Evolutionary conservation across 1,140 invertebrate genomes (phyloP).

Genomic region (Alviniconcha marisindica): DNA sequence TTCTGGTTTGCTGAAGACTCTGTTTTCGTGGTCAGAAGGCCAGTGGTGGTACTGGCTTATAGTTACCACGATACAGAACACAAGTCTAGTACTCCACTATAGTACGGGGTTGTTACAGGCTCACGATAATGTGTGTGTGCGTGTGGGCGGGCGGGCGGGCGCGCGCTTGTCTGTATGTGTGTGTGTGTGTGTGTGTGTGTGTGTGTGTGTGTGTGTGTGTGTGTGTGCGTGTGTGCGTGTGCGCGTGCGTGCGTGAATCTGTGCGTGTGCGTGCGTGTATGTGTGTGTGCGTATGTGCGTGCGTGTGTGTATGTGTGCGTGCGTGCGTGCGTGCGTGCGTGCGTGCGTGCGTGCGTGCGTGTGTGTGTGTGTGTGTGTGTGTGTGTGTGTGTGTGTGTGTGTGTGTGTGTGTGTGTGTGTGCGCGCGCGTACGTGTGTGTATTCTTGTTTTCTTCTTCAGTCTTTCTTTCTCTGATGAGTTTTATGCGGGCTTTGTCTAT

Average conservation of each 20-base stretch:
- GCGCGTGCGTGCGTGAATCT: constrained; percentile 2
- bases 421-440: too few species aligned
- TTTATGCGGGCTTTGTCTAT: too few species aligned
- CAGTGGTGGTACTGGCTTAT: too few species aligned
- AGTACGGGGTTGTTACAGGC: too few species aligned
- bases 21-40: too few species aligned
- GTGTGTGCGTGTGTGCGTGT: not conserved
- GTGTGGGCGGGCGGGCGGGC: not conserved
- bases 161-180: constrained; percentile 16
- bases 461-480: too few species aligned
- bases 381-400: not conserved
- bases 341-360: not conserved
- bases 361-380: constrained; percentile 1
- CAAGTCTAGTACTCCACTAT: too few species aligned
- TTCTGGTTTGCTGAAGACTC: too few species aligned
- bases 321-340: not conserved
- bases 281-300: constrained; percentile 8
- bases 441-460: too few species aligned
- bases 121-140: constrained; percentile 6
- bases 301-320: not conserved
- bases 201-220: constrained; percentile 21
- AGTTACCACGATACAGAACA: too few species aligned
- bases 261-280: not conserved
- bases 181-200: constrained; percentile 27
- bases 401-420: not conserved